phyloP scores from a whole-genome alignment of 2,113 vertebrate species.

The Plecturocebus donacophilus region DNA sequence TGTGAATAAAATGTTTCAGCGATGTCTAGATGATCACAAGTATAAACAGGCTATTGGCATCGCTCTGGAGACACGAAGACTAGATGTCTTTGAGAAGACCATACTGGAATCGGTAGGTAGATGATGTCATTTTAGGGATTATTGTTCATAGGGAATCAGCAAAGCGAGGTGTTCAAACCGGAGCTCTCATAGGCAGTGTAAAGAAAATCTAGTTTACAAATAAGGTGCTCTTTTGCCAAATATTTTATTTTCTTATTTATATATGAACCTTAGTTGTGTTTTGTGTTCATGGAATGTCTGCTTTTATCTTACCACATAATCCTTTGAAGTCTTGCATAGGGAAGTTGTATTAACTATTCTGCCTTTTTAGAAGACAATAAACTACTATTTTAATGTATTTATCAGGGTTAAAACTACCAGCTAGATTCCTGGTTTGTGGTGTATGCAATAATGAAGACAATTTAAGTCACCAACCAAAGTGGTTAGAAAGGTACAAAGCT shows the following conservation, averaged over 20 bases:
- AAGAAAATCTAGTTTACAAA: constrained; percentile 30
- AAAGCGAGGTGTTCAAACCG: background rate
- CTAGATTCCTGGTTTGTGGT: background rate
- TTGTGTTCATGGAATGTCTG: background rate
- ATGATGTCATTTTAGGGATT: background rate
- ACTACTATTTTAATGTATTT: background rate
- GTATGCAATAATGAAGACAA: background rate
- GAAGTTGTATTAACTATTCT: background rate
- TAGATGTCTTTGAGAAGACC: constrained; percentile 98
- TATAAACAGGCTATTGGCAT: constrained; percentile 99
- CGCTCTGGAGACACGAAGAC: constrained; percentile 94
- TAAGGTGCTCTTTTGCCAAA: background rate
- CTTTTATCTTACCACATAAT: constrained; percentile 13
- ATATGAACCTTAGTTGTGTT: background rate
- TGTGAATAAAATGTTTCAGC: constrained; percentile 99
- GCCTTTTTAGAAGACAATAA: background rate
- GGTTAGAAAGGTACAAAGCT: background rate
- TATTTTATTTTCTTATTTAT: background rate
- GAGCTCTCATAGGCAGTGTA: background rate
- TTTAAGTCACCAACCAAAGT: background rate
- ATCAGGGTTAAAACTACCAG: background rate
- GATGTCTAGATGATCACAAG: constrained; percentile 98
- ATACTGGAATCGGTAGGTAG: constrained; percentile 92
- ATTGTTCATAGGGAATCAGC: background rate
- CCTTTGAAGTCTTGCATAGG: background rate